A percentile compares a stretch with the other conserved stretches of the same genome.
These are phyloP conservation scores for Drosophila pandora DNA, from an alignment of 1,140 invertebrate genomes.

Conservation along the genomic window DNA sequence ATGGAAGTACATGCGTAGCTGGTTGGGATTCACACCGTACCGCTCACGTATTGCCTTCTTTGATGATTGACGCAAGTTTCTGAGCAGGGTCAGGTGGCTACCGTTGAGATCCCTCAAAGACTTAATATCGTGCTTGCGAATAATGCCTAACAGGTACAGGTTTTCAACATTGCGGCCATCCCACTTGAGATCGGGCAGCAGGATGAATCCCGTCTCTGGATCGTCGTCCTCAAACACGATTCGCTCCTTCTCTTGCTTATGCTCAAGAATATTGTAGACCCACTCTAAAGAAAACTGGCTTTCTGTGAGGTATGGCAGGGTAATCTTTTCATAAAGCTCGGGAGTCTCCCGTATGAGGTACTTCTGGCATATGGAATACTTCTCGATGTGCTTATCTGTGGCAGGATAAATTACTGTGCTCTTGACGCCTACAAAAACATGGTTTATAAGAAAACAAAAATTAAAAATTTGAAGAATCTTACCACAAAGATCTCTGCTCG, in stretches of 20 bases:
- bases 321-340: constrained; percentile 91
- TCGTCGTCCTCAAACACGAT: constrained; percentile 94
- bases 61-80: constrained; percentile 91
- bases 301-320: constrained; percentile 89
- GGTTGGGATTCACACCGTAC: constrained; percentile 88
- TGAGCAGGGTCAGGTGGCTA: constrained; percentile 92
- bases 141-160: constrained; percentile 93
- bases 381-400: constrained; percentile 94
- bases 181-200: constrained; percentile 98
- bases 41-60: constrained; percentile 90
- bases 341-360: constrained; percentile 93
- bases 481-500: constrained; percentile 88
- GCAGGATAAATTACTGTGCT: constrained; percentile 96
- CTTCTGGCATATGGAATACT: constrained; percentile 90
- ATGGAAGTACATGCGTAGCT: constrained; percentile 95
- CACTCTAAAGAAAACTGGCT: constrained; percentile 93
- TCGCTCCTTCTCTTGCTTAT: constrained; percentile 94
- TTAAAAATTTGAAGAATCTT: constrained; percentile 24
- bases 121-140: constrained; percentile 89
- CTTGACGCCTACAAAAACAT: constrained; percentile 88
- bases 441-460: not conserved
- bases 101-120: constrained; percentile 92
- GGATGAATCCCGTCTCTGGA: constrained; percentile 92
- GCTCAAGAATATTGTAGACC: constrained; percentile 98
- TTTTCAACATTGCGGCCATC: constrained; percentile 90